phyloP scores from a whole-genome alignment of 2,113 vertebrate genomes.

The Chaetops frenatus region DNA sequence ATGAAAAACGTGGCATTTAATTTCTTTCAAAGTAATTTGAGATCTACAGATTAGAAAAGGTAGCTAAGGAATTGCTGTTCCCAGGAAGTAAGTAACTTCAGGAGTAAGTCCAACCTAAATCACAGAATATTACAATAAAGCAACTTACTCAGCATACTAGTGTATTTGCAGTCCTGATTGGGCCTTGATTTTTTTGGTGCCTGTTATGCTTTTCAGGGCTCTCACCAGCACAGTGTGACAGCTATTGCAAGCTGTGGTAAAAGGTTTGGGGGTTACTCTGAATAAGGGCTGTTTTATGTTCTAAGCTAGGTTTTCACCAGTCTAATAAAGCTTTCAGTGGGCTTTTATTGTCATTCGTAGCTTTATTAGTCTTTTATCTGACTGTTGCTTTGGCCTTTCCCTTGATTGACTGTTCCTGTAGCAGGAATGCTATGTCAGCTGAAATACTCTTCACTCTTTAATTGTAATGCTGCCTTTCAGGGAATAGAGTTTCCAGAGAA shows the following conservation, averaged over 20 bases:
- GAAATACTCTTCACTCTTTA: conserved; percentile 35
- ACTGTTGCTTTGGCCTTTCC: conserved; percentile 54
- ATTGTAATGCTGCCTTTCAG: conserved; percentile 34
- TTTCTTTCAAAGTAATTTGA: conserved; percentile 9
- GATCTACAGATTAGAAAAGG: background rate
- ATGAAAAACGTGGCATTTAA: background rate
- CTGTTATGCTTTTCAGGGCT: background rate
- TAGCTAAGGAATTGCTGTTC: background rate
- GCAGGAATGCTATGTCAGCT: conserved; percentile 45
- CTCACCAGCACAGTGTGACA: background rate
- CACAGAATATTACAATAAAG: background rate
- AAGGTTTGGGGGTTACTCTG: background rate
- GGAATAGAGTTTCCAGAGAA: conserved; percentile 25
- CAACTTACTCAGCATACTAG: background rate
- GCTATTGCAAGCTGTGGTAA: background rate
- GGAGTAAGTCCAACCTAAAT: background rate
- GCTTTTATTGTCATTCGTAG: conserved; percentile 48
- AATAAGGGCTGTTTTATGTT: background rate
- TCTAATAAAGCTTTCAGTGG: conserved; percentile 57
- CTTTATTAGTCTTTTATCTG: conserved; percentile 61
- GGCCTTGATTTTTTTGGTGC: background rate
- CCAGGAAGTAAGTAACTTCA: background rate
- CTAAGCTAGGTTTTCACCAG: conserved; percentile 18
- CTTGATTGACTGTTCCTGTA: conserved; percentile 47
- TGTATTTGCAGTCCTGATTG: background rate